Percentiles rank a stretch among this genome's conserved stretches.
phyloP scores from a whole-genome alignment of 2,797 vertebrate species.

The Bradypus variegatus region DNA sequence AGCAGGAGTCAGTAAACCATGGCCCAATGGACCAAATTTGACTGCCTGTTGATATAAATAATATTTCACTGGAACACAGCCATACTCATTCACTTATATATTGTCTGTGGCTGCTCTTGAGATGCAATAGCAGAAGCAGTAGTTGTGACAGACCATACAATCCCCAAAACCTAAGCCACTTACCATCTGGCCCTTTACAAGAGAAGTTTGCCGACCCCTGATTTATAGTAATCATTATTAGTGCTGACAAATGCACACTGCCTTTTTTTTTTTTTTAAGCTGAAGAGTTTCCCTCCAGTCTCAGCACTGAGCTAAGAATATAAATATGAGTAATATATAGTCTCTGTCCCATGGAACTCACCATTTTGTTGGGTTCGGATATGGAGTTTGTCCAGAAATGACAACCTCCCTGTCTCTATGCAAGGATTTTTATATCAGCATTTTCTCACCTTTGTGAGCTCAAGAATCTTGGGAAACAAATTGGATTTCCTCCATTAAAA shows the following conservation, averaged over 20 bases:
- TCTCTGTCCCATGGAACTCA: background rate
- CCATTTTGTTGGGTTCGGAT: background rate
- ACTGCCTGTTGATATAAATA: background rate
- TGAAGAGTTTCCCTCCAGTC: background rate
- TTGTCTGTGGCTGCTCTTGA: background rate
- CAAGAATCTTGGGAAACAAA: background rate
- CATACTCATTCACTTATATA: background rate
- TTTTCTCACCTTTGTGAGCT: background rate
- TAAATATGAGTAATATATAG: slow-evolving; percentile 6
- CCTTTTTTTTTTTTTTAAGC: background rate
- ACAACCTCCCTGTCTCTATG: background rate
- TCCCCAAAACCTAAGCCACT: background rate
- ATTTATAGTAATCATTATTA: background rate
- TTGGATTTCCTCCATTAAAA: background rate
- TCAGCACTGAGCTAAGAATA: background rate
- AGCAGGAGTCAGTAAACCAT: background rate
- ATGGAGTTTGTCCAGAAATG: background rate
- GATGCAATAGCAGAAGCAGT: background rate
- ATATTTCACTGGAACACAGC: background rate
- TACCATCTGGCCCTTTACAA: background rate
- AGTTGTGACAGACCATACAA: background rate
- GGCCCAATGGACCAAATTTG: background rate
- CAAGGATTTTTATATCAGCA: background rate
- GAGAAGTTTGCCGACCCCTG: background rate
- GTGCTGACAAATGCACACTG: background rate